Evolutionary conservation across 2,113 vertebrate genomes (phyloP).

Genomic region (Dinomys branickii): DNA sequence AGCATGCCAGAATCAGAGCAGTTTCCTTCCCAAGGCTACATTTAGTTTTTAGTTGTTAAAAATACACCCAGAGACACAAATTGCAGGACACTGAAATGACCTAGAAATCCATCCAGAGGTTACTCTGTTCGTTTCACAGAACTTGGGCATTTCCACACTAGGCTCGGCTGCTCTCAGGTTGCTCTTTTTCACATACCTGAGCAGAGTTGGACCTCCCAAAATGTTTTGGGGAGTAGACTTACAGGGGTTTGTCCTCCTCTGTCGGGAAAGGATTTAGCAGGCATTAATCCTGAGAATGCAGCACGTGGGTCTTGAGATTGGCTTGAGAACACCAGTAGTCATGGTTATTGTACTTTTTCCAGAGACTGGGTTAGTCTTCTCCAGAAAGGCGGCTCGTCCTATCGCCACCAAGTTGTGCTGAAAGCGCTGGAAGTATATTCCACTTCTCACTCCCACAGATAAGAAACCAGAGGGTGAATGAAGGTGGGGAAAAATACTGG

Average conservation of each 20-base stretch:
- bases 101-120: slow-evolving; percentile 37
- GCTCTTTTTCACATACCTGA: neutral
- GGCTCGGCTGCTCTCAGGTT: neutral
- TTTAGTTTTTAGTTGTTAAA: slow-evolving; percentile 58
- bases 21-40: neutral
- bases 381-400: neutral
- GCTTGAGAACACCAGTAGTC: neutral
- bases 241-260: neutral
- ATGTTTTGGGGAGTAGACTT: neutral
- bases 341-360: neutral
- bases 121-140: neutral
- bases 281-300: neutral
- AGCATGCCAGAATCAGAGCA: neutral
- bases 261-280: neutral
- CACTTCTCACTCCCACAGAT: neutral
- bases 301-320: neutral
- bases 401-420: neutral
- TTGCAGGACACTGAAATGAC: neutral
- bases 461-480: neutral
- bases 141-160: neutral
- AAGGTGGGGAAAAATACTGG: neutral
- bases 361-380: neutral
- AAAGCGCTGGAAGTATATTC: neutral
- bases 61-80: slow-evolving; percentile 3
- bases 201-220: neutral